Evolutionary conservation across 2,888 invertebrate species (phyloP).

Genomic region (Merodon equestris): DNA sequence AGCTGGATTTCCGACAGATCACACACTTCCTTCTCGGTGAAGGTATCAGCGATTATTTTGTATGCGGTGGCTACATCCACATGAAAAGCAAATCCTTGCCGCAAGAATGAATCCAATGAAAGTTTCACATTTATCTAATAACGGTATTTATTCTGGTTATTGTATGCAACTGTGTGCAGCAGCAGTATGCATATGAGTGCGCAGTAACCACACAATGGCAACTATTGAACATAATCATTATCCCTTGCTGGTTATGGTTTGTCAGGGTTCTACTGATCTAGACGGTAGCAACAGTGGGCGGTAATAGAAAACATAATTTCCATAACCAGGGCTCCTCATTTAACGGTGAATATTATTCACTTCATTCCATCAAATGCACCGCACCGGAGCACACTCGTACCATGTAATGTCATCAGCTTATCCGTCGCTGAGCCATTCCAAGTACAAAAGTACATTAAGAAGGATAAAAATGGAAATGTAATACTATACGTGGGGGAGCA

Average conservation of each 20-base stretch:
- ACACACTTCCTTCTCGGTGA: slow-evolving; percentile 84
- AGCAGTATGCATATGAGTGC: background rate
- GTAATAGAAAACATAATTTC: slow-evolving; percentile 58
- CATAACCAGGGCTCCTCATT: slow-evolving; percentile 47
- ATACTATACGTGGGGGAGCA: slow-evolving; percentile 27
- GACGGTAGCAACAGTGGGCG: background rate
- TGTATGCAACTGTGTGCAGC: background rate
- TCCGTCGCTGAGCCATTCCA: slow-evolving; percentile 43
- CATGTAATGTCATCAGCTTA: slow-evolving; percentile 51
- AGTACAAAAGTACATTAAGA: slow-evolving; percentile 60
- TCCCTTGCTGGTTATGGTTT: slow-evolving; percentile 38
- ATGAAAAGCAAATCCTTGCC: slow-evolving; percentile 84
- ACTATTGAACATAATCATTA: slow-evolving; percentile 17
- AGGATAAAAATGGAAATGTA: slow-evolving; percentile 50
- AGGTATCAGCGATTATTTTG: slow-evolving; percentile 83
- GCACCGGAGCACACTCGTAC: background rate
- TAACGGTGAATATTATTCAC: slow-evolving; percentile 50
- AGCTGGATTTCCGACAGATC: slow-evolving; percentile 83
- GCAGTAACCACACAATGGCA: slow-evolving; percentile 32
- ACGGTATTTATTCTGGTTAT: background rate
- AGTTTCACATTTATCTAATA: slow-evolving; percentile 28
- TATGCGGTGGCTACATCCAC: slow-evolving; percentile 85
- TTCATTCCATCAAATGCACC: slow-evolving; percentile 33
- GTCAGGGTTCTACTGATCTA: slow-evolving; percentile 26
- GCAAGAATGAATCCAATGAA: slow-evolving; percentile 7